A percentile compares a stretch with the other conserved stretches of the same genome.
Conservation (phyloP, 2,888 invertebrate species). For the Coelogynopora nodosa region DNA sequence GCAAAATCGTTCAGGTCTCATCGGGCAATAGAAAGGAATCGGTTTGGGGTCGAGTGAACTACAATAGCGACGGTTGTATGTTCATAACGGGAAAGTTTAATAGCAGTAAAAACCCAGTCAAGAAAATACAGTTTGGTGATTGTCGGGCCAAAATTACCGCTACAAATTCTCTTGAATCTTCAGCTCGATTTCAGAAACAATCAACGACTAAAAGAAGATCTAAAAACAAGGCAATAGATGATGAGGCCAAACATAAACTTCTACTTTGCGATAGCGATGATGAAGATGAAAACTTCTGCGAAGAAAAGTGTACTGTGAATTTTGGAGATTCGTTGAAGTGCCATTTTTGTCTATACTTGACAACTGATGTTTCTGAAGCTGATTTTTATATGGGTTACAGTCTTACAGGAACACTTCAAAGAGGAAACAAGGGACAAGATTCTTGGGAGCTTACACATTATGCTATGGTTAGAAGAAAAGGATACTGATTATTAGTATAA, state of each 20-base stretch:
- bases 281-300: neutral
- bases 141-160: no score
- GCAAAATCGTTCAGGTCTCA: constrained; percentile 77
- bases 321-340: neutral
- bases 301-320: neutral
- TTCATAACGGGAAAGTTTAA: neutral
- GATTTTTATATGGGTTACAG: constrained; percentile 86
- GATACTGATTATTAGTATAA: no score
- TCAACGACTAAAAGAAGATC: neutral
- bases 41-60: neutral
- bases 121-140: no score
- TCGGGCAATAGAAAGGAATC: neutral
- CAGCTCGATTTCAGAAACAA: neutral
- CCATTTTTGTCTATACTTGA: constrained; percentile 68
- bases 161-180: neutral
- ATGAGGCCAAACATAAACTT: neutral
- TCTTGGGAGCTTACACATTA: constrained; percentile 80
- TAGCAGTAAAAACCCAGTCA: neutral
- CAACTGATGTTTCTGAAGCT: constrained; percentile 77
- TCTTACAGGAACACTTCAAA: constrained; percentile 78
- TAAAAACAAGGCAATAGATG: neutral
- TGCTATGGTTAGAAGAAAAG: constrained; percentile 77
- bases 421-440: constrained; percentile 70
- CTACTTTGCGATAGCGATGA: neutral
- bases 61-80: neutral